A percentile compares a stretch with the other conserved stretches of the same genome.
phyloP scores from a whole-genome alignment of 1,140 invertebrate genomes.

The Delia radicum region DNA sequence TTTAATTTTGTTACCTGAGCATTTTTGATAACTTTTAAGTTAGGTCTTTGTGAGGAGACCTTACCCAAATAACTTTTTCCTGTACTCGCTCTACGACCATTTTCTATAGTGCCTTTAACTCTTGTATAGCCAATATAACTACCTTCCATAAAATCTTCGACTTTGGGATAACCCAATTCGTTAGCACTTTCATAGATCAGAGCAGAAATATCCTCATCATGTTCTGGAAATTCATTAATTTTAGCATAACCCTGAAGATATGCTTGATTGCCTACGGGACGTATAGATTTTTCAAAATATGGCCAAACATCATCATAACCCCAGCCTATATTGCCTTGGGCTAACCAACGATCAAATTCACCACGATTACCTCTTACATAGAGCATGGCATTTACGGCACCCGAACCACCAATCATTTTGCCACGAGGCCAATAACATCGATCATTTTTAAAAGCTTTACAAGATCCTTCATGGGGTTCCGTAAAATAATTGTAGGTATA shows the following conservation, averaged over 20 bases:
- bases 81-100: slow-evolving; percentile 60
- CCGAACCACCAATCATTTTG: slow-evolving; percentile 80
- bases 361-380: slow-evolving; percentile 80
- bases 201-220: slow-evolving; percentile 33
- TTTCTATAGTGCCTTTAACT: slow-evolving; percentile 45
- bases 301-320: slow-evolving; percentile 76
- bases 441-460: slow-evolving; percentile 63
- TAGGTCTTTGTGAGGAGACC: slow-evolving; percentile 61
- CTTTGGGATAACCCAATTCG: slow-evolving; percentile 44
- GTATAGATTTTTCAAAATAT: slow-evolving; percentile 73
- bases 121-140: slow-evolving; percentile 56
- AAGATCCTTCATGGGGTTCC: slow-evolving; percentile 67
- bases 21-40: slow-evolving; percentile 71
- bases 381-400: slow-evolving; percentile 84
- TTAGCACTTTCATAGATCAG: slow-evolving; percentile 45
- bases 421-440: slow-evolving; percentile 73
- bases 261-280: neutral
- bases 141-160: slow-evolving; percentile 59
- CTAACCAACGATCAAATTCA: slow-evolving; percentile 83
- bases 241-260: slow-evolving; percentile 56
- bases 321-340: slow-evolving; percentile 71
- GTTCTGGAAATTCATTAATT: slow-evolving; percentile 56
- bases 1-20: slow-evolving; percentile 68
- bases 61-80: slow-evolving; percentile 57
- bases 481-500: slow-evolving; percentile 72